Conservation (phyloP, 2,888 invertebrate genomes). For the Andricus curvator region DNA sequence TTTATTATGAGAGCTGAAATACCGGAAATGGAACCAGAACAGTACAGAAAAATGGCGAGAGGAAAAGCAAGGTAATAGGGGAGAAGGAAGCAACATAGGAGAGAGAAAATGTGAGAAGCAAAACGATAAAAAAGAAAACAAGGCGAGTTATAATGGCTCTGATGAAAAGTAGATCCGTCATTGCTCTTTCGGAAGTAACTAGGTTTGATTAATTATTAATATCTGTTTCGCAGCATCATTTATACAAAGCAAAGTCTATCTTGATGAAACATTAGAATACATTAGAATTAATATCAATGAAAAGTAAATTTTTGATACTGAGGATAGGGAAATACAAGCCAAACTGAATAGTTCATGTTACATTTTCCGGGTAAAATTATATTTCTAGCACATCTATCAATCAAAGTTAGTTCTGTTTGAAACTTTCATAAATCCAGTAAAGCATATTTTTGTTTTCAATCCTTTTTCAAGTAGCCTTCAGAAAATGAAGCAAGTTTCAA, state of each 20-base stretch:
- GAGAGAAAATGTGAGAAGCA: constrained; percentile 5
- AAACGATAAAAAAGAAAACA: constrained; percentile 8
- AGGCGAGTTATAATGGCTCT: not conserved
- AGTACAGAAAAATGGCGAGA: not conserved
- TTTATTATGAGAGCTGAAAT: constrained; percentile 46
- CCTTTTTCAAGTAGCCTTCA: not conserved
- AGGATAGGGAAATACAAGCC: too few species aligned
- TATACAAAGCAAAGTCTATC: not conserved
- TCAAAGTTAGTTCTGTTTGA: not conserved
- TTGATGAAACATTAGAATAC: too few species aligned
- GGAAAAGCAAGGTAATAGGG: constrained; percentile 24
- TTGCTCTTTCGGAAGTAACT: not conserved
- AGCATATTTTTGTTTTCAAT: not conserved
- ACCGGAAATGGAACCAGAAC: constrained; percentile 40
- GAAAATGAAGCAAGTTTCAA: not conserved
- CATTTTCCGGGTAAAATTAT: constrained; percentile 21
- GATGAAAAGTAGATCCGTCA: constrained; percentile 1
- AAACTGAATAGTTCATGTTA: not conserved
- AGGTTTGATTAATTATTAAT: not conserved
- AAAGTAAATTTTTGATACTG: too few species aligned
- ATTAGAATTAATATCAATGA: too few species aligned
- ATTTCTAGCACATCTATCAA: constrained; percentile 5
- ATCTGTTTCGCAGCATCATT: not conserved
- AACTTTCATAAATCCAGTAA: not conserved
- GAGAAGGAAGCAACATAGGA: not conserved